Evolutionary conservation across 2,888 invertebrate species (phyloP), one percentile per base, ranked within the genome.

Genomic region (Spilarctia lutea): DNA sequence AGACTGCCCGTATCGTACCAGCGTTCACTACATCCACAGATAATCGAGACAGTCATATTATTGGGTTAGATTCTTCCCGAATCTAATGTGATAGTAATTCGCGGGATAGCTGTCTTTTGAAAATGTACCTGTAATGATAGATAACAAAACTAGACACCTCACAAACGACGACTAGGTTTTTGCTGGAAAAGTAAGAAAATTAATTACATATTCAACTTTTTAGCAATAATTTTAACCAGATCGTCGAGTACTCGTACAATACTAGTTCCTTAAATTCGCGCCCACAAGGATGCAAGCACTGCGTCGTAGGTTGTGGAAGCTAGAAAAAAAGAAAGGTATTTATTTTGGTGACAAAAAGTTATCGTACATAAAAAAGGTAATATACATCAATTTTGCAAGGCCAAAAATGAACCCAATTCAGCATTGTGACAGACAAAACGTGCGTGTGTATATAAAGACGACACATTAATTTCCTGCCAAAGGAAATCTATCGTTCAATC

Each of bases 251-350:
- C 60, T 18, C 13, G 7, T 16, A 63, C 68, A 73, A 79, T 71
- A 74, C 75, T 76, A 79, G 81, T 81, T 81, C 81, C 81, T 83
- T 76, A 79, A 71, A 81, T 81, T 81, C 81, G 71, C 73, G 75
- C 10, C 56, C 27, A 69, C 78, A 81, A 85, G 83, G 79, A 78
- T 77, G 75, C 71, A 76, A 81, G 65, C n/a, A n/a, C n/a, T n/a
- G n/a, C 79, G 74, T 79, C 76, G 33, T 33, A 33, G 52, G 48
- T 65, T 65, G 76, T 86, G 86, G 83, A 85, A 86, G 75, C 76
- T 42, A 74, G 76, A 33, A 68, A n/a, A n/a, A n/a, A n/a, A n/a
- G n/a, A n/a, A n/a, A n/a, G n/a, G n/a, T n/a, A n/a, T n/a, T n/a
- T n/a, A n/a, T n/a, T n/a, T n/a, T n/a, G n/a, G n/a, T n/a, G n/a